phyloP scores from a whole-genome alignment of 2,888 invertebrate species.

The Mystacides longicornis region DNA sequence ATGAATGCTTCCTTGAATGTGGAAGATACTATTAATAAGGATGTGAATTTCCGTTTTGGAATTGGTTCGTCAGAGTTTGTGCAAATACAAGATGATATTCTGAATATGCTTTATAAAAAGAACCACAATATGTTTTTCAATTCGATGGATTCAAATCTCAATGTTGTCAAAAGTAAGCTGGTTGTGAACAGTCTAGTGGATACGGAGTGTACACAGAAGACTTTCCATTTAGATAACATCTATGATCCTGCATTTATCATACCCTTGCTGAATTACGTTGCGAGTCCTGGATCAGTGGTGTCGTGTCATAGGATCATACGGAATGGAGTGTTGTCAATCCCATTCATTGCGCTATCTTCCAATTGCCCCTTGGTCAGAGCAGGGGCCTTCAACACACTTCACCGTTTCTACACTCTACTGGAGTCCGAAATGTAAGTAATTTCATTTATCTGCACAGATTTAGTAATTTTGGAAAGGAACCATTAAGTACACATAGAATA shows the following conservation, averaged over 20 bases:
- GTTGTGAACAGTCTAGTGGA: slow-evolving; percentile 5
- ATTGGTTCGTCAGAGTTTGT: not conserved
- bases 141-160: not conserved
- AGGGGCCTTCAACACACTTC: slow-evolving; percentile 66
- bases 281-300: slow-evolving; percentile 68
- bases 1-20: slow-evolving; percentile 52
- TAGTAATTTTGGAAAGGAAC: no score
- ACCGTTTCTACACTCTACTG: slow-evolving; percentile 66
- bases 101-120: not conserved
- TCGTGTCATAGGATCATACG: slow-evolving; percentile 63
- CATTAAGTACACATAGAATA: no score
- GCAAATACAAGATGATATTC: not conserved
- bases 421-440: slow-evolving; percentile 56
- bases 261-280: slow-evolving; percentile 65
- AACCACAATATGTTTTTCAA: not conserved
- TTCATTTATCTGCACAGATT: not conserved
- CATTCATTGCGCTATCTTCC: slow-evolving; percentile 64
- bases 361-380: slow-evolving; percentile 58
- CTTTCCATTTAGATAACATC: slow-evolving; percentile 32
- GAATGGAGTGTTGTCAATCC: slow-evolving; percentile 62
- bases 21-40: slow-evolving; percentile 25
- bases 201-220: not conserved
- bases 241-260: slow-evolving; percentile 82
- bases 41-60: slow-evolving; percentile 5
- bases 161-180: slow-evolving; percentile 3